Evolutionary conservation across 2,797 vertebrate species (phyloP).

Genomic region (Artibeus lituratus): DNA sequence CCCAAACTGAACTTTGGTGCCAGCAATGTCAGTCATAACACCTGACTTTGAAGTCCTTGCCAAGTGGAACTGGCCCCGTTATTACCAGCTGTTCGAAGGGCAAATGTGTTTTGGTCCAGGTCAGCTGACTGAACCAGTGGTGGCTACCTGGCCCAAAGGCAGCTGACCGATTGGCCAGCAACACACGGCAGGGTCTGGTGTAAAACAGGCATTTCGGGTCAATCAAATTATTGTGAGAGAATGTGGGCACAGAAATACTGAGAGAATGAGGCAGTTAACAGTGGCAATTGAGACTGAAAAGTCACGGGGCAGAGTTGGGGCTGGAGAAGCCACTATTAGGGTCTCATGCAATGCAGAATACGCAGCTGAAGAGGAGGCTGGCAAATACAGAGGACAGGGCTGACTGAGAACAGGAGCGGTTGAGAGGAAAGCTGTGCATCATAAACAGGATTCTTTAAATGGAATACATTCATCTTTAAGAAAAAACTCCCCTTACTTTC

Average conservation of each 20-base stretch:
- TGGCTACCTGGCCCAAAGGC: not conserved
- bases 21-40: not conserved
- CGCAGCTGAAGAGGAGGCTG: not conserved
- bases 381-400: not conserved
- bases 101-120: not conserved
- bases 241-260: not conserved
- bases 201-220: not conserved
- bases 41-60: not conserved
- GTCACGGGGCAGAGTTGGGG: not conserved
- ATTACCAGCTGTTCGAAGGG: not conserved
- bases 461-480: not conserved
- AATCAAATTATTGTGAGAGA: not conserved
- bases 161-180: not conserved
- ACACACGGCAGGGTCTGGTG: not conserved
- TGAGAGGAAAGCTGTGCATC: not conserved
- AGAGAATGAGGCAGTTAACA: not conserved
- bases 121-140: not conserved
- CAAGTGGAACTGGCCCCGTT: not conserved
- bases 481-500: not conserved
- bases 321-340: not conserved
- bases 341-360: fast-evolving
- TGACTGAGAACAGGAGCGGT: fast-evolving
- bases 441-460: not conserved
- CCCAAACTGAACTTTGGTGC: not conserved
- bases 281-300: not conserved